These are phyloP conservation scores for Notarius quadriscutis DNA, from an alignment of 2,113 vertebrate genomes.

Conservation along the genomic window DNA sequence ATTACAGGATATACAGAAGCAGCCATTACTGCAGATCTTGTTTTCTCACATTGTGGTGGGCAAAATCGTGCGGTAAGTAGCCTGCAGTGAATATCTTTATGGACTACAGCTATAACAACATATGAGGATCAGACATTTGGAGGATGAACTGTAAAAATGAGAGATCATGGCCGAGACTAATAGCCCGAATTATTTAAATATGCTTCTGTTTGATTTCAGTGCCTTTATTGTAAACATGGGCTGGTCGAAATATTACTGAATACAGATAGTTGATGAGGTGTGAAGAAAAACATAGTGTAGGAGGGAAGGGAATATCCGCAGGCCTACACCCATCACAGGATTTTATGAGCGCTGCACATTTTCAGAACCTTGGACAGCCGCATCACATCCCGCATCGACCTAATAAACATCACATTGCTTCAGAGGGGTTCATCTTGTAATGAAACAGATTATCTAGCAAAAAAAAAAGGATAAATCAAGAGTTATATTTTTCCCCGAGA, in stretches of 20 bases:
- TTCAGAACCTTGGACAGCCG: conserved; percentile 79
- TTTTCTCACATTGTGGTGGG: conserved; percentile 40
- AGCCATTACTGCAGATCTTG: conserved; percentile 53
- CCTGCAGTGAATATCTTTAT: background rate
- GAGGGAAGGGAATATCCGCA: background rate
- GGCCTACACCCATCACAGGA: conserved; percentile 23
- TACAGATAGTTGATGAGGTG: background rate
- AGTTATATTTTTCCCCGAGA: background rate
- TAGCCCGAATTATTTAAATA: background rate
- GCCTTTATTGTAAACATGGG: background rate
- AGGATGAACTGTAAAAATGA: background rate
- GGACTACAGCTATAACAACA: background rate
- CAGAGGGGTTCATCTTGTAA: background rate
- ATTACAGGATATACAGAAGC: conserved; percentile 45
- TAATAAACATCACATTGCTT: background rate
- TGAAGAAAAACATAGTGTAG: background rate
- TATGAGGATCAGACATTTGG: too few species aligned
- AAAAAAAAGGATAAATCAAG: background rate
- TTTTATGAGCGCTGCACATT: conserved; percentile 21
- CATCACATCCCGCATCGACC: conserved; percentile 17
- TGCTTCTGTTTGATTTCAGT: background rate
- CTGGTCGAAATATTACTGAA: background rate
- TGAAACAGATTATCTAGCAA: background rate
- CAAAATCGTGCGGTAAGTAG: conserved; percentile 42
- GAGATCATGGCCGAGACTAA: background rate